Conservation (phyloP, 2,113 vertebrate genomes). For the Tragulus kanchil region DNA sequence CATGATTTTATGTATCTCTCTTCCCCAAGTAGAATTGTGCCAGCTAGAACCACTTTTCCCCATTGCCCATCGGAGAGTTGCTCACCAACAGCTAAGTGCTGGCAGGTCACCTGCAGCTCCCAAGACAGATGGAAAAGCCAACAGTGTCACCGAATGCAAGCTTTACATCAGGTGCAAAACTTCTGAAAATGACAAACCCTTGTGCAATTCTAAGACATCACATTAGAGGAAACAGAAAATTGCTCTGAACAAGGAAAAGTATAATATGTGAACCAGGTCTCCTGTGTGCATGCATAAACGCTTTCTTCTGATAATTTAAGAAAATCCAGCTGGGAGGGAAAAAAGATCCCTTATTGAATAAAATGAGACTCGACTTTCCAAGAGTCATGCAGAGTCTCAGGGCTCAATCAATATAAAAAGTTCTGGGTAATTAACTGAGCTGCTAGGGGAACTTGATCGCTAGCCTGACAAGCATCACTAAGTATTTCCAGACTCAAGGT, state of each 20-base stretch:
- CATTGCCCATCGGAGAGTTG: neutral
- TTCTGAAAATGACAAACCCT: constrained; percentile 56
- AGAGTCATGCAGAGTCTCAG: neutral
- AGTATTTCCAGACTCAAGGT: constrained; percentile 65
- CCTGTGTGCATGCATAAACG: neutral
- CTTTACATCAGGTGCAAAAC: neutral
- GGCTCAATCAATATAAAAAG: constrained; percentile 49
- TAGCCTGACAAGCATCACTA: constrained; percentile 55
- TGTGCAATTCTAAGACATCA: constrained; percentile 38
- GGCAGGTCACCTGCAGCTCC: neutral
- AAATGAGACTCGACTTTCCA: constrained; percentile 16
- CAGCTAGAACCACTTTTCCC: neutral
- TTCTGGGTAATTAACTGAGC: constrained; percentile 67
- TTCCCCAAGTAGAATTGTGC: neutral
- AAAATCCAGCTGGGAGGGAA: constrained; percentile 47
- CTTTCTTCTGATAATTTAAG: neutral
- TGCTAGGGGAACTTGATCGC: constrained; percentile 55
- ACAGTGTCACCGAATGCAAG: neutral
- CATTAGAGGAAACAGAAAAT: constrained; percentile 35
- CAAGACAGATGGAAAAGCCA: neutral
- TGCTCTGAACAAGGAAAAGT: constrained; percentile 13
- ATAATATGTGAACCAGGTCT: neutral
- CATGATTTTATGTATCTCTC: neutral
- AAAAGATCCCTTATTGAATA: constrained; percentile 18
- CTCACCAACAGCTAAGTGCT: neutral